Base-by-base conservation (phyloP, 2,113 vertebrate genomes). In the Neogale vison region DNA sequence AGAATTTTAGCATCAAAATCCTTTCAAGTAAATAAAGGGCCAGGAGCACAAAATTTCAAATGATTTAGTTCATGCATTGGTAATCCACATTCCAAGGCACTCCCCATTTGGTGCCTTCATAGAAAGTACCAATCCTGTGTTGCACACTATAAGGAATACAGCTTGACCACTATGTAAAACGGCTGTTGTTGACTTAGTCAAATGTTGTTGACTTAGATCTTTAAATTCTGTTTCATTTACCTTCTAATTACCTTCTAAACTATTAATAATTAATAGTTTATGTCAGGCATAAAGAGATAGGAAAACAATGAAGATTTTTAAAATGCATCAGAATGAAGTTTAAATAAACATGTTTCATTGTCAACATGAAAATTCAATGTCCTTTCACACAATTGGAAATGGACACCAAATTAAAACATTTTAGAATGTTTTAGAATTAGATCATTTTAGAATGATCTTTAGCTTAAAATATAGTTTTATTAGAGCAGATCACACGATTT, bases 371-470 rank as follows among this genome's bases (percentile, higher is more conserved):
- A 94, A 94, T 52, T 93, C 39, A 89, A 34, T 3, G 6, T 61
- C 93, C 45, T 88, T 90, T 90, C 11, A 92, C 71, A 86, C 17
- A 87, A 77, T 20, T 39, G 24, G 45, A 93, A 89, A 23, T 52
- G 31, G 55, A 86, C 34, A 67, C 34, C 45, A 94, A 90, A 50
- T 92, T 92, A 91, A 95, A 95, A 83, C 7, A 77, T 1, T 12
- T 1, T 12, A 61, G 24, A 21, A 79, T 42, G 42, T 42, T 42
- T 42, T 42, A 42, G 42, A 42, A 42, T 42, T 42, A n/a, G n/a
- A n/a, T n/a, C n/a, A n/a, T n/a, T n/a, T n/a, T n/a, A n/a, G 69
- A 71, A 96, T 92, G 17, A 92, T 24, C 50, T 93, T 95, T 84
- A 97, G 83, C 21, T 80, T 93, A 93, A 90, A 81, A 45, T 31